Percentiles rank a stretch among this genome's conserved stretches.
Evolutionary conservation across 53 echinoderm and acorn worm genomes (phyloP).

Genomic region (Stichopus horrens): DNA sequence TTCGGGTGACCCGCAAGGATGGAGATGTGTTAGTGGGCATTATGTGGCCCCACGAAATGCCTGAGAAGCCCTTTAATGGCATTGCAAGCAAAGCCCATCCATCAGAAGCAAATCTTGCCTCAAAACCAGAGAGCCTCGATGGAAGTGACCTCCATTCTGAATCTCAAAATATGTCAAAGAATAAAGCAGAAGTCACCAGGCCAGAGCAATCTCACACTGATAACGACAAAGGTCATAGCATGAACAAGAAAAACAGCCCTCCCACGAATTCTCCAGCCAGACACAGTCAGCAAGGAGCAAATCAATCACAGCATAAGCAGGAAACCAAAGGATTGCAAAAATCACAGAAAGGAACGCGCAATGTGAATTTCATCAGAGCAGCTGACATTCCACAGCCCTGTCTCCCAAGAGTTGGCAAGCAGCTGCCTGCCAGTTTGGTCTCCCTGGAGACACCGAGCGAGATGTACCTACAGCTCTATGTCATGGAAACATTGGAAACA

Average conservation of each 20-base stretch:
- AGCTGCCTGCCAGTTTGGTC: background rate
- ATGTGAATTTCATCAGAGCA: slow-evolving; percentile 1
- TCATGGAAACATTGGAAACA: slow-evolving; percentile 23
- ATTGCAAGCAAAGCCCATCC: background rate
- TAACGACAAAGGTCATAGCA: background rate
- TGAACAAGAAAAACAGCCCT: background rate
- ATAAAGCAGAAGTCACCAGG: background rate
- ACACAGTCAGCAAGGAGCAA: background rate
- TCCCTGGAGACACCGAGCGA: background rate
- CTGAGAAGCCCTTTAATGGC: background rate
- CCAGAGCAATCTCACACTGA: background rate
- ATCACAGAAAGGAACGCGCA: background rate
- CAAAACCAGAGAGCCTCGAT: background rate
- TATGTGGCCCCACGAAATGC: background rate
- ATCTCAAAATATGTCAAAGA: background rate
- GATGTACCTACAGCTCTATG: slow-evolving; percentile 25
- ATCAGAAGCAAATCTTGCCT: background rate
- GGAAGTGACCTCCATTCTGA: background rate
- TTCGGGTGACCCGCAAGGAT: slow-evolving; percentile 30
- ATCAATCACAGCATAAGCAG: no score
- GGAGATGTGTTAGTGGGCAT: slow-evolving; percentile 19
- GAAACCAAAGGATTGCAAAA: background rate
- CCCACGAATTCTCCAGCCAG: background rate
- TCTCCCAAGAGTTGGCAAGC: slow-evolving; percentile 10
- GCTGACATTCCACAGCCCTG: background rate